These are phyloP conservation scores for Chiloscyllium punctatum DNA, from an alignment of 2,797 vertebrate species.

Conservation along the genomic window DNA sequence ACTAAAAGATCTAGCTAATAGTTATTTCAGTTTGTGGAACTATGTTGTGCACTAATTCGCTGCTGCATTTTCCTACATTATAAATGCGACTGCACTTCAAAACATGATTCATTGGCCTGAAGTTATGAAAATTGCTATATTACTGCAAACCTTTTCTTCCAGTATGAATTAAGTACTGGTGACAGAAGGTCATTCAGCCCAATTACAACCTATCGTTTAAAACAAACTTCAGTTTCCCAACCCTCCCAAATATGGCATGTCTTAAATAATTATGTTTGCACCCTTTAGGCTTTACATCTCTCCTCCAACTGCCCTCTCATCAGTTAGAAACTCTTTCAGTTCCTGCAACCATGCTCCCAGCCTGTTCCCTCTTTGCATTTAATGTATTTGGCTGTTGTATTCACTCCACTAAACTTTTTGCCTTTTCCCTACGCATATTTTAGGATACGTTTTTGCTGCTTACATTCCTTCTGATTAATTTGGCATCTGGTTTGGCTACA, in stretches of 20 bases:
- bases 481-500: neutral
- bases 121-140: neutral
- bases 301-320: neutral
- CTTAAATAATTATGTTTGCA: neutral
- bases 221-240: neutral
- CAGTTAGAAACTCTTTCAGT: neutral
- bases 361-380: neutral
- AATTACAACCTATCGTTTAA: neutral
- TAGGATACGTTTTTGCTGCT: neutral
- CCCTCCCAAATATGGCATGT: neutral
- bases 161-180: neutral
- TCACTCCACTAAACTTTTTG: neutral
- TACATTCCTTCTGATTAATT: neutral
- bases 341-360: neutral
- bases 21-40: neutral
- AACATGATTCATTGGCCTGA: neutral
- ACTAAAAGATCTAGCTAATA: neutral
- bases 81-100: neutral
- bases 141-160: neutral
- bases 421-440: neutral
- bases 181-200: neutral
- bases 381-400: neutral
- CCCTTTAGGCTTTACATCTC: neutral
- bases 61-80: neutral
- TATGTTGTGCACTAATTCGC: neutral